Percentiles rank a stretch among this genome's conserved stretches.
Evolutionary conservation across 2,888 invertebrate genomes (phyloP).

Genomic region (Alentia gelatinosa): DNA sequence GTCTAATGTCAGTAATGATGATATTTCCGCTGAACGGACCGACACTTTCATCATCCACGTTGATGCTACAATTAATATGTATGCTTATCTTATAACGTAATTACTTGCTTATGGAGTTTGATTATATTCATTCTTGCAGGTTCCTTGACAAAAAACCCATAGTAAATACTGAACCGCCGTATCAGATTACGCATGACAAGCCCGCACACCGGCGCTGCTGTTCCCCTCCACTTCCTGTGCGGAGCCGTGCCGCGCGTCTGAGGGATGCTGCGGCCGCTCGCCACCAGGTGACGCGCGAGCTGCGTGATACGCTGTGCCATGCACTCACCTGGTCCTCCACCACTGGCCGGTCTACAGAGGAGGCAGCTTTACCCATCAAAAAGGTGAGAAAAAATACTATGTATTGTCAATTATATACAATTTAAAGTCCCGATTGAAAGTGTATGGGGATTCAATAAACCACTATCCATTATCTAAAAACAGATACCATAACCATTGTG

Average conservation of each 20-base stretch:
- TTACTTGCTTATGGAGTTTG: no score
- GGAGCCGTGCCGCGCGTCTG: neutral
- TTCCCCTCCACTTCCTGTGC: neutral
- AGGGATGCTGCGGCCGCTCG: neutral
- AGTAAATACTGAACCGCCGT: conserved; percentile 38
- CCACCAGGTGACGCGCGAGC: neutral
- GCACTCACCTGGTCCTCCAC: neutral
- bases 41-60: no score
- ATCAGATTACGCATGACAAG: neutral
- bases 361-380: neutral
- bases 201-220: neutral
- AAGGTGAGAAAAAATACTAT: neutral
- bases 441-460: no score
- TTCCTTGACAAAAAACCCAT: conserved; percentile 48
- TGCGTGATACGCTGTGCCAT: neutral
- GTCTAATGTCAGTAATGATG: no score
- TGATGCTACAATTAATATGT: no score
- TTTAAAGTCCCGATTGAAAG: no score
- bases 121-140: no score
- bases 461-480: no score
- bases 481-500: no score
- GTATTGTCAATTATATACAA: neutral
- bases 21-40: no score
- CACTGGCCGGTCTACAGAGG: neutral
- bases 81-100: no score